A percentile compares a stretch with the other conserved stretches of the same genome.
phyloP scores from a whole-genome alignment of 2,888 invertebrate species.

The Coelopa pilipes region DNA sequence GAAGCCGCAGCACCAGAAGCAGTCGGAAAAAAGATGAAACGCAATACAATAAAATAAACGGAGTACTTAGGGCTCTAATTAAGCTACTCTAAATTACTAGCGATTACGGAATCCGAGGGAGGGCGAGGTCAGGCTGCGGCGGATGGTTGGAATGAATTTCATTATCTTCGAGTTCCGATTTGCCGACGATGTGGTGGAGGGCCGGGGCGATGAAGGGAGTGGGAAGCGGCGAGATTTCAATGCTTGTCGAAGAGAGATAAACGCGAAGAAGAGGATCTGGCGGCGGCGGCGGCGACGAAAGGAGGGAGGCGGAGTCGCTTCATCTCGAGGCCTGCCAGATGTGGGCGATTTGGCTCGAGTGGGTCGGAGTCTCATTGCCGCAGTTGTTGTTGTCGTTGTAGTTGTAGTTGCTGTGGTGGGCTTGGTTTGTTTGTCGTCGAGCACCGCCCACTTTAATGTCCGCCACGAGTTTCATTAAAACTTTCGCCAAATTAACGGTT shows the following conservation, averaged over 20 bases:
- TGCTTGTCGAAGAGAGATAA: too few relatives aligned
- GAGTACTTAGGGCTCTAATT: neutral
- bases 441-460: constrained; percentile 12
- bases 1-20: too few relatives aligned
- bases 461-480: constrained; percentile 11
- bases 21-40: neutral
- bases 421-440: neutral
- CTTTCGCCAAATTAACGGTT: constrained; percentile 22
- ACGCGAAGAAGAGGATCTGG: too few relatives aligned
- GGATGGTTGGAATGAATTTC: neutral
- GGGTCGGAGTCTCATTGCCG: too few relatives aligned
- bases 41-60: neutral
- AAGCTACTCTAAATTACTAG: neutral
- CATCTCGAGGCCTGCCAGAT: too few relatives aligned
- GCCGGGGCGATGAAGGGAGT: neutral
- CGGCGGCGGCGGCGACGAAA: too few relatives aligned
- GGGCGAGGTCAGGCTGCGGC: too few relatives aligned
- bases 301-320: too few relatives aligned
- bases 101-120: neutral
- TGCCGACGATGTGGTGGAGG: neutral
- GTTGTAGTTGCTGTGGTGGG: too few relatives aligned
- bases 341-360: too few relatives aligned
- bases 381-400: too few relatives aligned
- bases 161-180: neutral
- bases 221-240: too few relatives aligned